Evolutionary conservation across 1,140 invertebrate genomes (phyloP).

Genomic region (Aphis gossypii): DNA sequence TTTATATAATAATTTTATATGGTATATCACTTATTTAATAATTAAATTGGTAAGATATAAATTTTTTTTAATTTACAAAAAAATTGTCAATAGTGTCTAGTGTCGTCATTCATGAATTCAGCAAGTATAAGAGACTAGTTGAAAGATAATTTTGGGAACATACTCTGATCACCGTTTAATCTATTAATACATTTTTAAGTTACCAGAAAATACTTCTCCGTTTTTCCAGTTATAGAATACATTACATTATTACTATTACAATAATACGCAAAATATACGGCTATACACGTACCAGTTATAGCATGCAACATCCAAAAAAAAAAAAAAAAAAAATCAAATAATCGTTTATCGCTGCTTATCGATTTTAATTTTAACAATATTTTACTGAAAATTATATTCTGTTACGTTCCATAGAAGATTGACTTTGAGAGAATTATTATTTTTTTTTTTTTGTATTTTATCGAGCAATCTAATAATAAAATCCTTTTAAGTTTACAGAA

Average conservation of each 20-base stretch:
- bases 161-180: neutral
- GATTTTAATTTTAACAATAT: neutral
- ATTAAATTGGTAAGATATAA: neutral
- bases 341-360: neutral
- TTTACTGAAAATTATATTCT: neutral
- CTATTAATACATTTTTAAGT: neutral
- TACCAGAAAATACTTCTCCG: neutral
- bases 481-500: neutral
- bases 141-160: neutral
- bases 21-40: neutral
- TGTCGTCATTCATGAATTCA: neutral
- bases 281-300: neutral
- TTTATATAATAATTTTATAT: neutral
- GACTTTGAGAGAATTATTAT: constrained; percentile 1
- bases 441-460: neutral
- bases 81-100: too few relatives aligned
- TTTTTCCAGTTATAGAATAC: neutral
- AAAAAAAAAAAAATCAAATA: neutral
- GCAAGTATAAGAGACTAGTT: neutral
- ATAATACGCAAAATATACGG: neutral
- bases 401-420: neutral
- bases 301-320: neutral
- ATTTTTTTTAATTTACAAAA: neutral
- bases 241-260: neutral
- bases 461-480: constrained; percentile 23